These are phyloP conservation scores for Falco rusticolus DNA, from an alignment of 2,797 vertebrate genomes.

Conservation along the genomic window DNA sequence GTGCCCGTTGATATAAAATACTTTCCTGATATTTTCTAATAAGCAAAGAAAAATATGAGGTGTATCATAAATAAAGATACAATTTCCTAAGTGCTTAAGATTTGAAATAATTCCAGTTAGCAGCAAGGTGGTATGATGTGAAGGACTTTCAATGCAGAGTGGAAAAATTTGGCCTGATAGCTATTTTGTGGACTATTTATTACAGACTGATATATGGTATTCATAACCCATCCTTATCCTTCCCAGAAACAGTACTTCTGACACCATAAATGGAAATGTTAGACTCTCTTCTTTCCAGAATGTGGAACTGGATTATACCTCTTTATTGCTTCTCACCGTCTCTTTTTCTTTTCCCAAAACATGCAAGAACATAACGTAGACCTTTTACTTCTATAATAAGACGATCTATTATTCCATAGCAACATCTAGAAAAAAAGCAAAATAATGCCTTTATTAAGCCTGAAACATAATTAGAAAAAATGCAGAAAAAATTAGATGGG, in stretches of 20 bases:
- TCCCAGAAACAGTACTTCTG: not conserved
- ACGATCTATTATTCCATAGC: not conserved
- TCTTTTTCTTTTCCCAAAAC: not conserved
- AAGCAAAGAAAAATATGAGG: not conserved
- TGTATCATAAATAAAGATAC: not conserved
- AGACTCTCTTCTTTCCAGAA: not conserved
- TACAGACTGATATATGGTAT: not conserved
- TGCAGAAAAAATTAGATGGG: not conserved
- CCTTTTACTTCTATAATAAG: not conserved
- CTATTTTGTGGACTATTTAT: not conserved
- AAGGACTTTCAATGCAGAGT: not conserved
- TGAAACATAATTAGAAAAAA: not conserved
- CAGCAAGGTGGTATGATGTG: not conserved
- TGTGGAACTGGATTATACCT: not conserved
- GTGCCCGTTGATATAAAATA: not conserved
- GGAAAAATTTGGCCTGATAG: not conserved
- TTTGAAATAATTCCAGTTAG: not conserved
- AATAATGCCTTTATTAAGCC: not conserved
- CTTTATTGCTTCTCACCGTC: not conserved
- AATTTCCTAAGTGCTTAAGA: not conserved
- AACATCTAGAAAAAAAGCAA: not conserved
- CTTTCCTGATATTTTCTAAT: not conserved
- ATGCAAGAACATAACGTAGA: not conserved
- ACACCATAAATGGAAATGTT: not conserved
- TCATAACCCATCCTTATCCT: not conserved